phyloP scores from a whole-genome alignment of 1,140 invertebrate genomes.

The Oryzaephilus surinamensis region DNA sequence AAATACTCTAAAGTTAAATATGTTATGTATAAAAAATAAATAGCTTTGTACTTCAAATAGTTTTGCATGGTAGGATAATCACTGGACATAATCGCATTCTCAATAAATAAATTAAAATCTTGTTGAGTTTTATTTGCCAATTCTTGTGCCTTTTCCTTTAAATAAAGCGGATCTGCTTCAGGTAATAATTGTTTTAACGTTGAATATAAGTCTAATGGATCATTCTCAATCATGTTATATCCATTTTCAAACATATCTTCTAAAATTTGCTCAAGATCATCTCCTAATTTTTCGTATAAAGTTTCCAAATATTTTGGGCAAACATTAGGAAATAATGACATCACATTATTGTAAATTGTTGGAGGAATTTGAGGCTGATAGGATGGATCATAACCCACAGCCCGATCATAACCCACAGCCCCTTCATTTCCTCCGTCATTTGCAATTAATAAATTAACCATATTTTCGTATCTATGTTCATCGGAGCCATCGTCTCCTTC shows the following conservation, averaged over 20 bases:
- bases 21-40: not conserved
- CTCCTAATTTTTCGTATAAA: slow-evolving; percentile 21
- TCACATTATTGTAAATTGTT: no score
- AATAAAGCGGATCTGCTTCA: slow-evolving; percentile 43
- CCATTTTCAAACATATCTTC: slow-evolving; percentile 23
- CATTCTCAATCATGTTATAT: slow-evolving; percentile 12
- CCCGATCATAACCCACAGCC: no score
- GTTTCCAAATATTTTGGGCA: slow-evolving; percentile 30
- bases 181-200: slow-evolving; percentile 33
- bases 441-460: no score
- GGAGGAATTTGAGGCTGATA: no score
- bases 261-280: slow-evolving; percentile 17
- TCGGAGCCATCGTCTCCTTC: not conserved
- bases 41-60: slow-evolving; percentile 35
- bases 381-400: no score
- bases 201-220: slow-evolving; percentile 32
- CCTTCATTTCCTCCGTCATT: no score
- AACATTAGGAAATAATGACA: slow-evolving; percentile 31
- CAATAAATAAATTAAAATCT: slow-evolving; percentile 33
- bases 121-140: slow-evolving; percentile 17
- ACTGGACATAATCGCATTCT: slow-evolving; percentile 33
- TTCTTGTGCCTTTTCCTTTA: slow-evolving; percentile 32
- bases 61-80: slow-evolving; percentile 46
- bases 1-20: slow-evolving; percentile 1
- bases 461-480: no score